A percentile compares a stretch with the other conserved stretches of the same genome.
phyloP scores from a whole-genome alignment of 2,113 vertebrate species.

The Kryptolebias marmoratus region DNA sequence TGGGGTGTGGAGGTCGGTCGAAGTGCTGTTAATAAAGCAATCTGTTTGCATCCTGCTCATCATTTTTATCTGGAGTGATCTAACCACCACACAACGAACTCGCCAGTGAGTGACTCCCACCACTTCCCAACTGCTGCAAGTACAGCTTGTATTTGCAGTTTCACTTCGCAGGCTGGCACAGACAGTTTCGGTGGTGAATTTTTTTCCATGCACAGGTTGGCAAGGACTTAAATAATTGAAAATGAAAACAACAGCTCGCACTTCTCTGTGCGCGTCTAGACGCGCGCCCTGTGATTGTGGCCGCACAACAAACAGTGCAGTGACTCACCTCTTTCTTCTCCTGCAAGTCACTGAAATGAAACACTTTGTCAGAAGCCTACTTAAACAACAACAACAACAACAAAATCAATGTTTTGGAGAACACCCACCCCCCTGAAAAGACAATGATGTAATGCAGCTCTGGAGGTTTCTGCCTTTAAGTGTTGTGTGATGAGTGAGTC shows the following conservation, averaged over 20 bases:
- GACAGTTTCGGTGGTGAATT: constrained; percentile 23
- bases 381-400: background rate
- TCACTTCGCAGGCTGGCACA: constrained; percentile 43
- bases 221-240: background rate
- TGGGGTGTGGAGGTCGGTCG: too few species aligned
- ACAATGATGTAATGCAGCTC: constrained; percentile 37
- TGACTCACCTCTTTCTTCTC: constrained; percentile 17
- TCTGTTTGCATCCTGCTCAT: too few species aligned
- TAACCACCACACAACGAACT: constrained; percentile 22
- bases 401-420: constrained; percentile 18
- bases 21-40: too few species aligned
- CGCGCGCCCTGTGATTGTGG: too few species aligned
- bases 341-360: background rate
- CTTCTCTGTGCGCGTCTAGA: too few species aligned
- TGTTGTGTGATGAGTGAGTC: too few species aligned
- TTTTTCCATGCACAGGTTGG: constrained; percentile 11
- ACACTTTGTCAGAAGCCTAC: background rate
- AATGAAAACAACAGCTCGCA: background rate
- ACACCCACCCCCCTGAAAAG: background rate
- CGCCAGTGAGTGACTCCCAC: constrained; percentile 52
- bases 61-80: too few species aligned
- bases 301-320: background rate
- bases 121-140: constrained; percentile 59
- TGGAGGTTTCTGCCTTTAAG: background rate
- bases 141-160: constrained; percentile 43